phyloP scores from a whole-genome alignment of 1,140 invertebrate species.

The Episyrphus balteatus region DNA sequence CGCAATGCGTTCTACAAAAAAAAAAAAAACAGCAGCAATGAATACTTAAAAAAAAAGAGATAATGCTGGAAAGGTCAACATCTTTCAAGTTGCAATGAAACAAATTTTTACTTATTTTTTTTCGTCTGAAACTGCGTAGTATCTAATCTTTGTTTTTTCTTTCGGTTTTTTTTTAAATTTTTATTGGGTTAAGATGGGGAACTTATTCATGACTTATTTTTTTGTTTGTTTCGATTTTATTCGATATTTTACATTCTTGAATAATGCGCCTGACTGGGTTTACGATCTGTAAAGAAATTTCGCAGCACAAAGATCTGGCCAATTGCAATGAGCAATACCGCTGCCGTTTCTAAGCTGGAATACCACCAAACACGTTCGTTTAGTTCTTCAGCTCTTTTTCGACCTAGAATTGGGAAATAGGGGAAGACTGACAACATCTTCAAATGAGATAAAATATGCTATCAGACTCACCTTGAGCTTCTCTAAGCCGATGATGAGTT shows the following conservation, averaged over 20 bases:
- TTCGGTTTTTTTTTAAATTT: too few species aligned
- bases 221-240: too few species aligned
- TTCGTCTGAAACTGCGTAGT: too few species aligned
- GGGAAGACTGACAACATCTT: not conserved
- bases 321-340: conserved; percentile 73
- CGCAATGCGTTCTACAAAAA: too few species aligned
- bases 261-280: conserved; percentile 38
- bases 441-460: not conserved
- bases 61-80: too few species aligned
- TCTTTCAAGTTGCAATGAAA: too few species aligned
- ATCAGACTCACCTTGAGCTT: conserved; percentile 56
- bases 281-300: conserved; percentile 90
- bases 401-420: conserved; percentile 48
- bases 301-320: conserved; percentile 86
- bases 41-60: too few species aligned
- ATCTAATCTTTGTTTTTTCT: too few species aligned
- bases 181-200: too few species aligned
- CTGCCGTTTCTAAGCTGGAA: conserved; percentile 80
- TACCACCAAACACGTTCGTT: conserved; percentile 88
- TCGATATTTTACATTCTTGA: conserved; percentile 20
- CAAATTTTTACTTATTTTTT: too few species aligned
- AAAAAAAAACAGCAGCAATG: too few species aligned
- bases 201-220: too few species aligned
- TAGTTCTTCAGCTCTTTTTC: conserved; percentile 90
- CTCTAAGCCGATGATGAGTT: conserved; percentile 90